Evolutionary conservation across 2,888 invertebrate genomes (phyloP).

Genomic region (Eulithis prunata): DNA sequence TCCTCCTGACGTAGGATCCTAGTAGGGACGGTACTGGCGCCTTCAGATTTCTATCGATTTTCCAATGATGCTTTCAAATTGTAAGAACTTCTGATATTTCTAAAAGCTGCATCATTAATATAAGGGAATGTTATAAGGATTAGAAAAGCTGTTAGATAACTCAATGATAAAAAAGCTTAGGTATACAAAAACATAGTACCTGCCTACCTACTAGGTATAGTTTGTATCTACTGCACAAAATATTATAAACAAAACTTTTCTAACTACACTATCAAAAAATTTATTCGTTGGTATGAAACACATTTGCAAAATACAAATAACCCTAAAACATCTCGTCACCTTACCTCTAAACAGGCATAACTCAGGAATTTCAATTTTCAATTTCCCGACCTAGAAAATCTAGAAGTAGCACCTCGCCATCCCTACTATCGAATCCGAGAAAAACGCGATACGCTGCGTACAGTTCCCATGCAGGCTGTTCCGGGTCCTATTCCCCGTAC

Average conservation of each 20-base stretch:
- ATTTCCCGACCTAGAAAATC: neutral
- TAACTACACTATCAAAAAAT: no score
- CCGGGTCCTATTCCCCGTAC: conserved; percentile 78
- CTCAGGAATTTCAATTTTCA: conserved; percentile 40
- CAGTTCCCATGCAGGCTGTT: conserved; percentile 72
- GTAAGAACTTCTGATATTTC: no score
- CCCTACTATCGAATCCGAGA: conserved; percentile 54
- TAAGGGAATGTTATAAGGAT: no score
- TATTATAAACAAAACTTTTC: no score
- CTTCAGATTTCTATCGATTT: conserved; percentile 2
- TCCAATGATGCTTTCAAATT: neutral
- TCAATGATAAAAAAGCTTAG: no score
- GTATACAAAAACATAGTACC: no score
- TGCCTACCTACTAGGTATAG: no score
- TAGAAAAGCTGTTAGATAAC: no score
- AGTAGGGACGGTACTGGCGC: conserved; percentile 30
- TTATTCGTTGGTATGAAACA: no score
- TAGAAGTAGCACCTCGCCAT: conserved; percentile 1
- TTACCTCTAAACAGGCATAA: neutral
- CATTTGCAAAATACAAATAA: no score
- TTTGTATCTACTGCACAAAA: no score
- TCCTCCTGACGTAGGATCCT: conserved; percentile 29
- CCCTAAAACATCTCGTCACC: neutral
- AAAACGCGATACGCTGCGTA: conserved; percentile 58
- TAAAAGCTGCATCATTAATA: no score